Evolutionary conservation across 2,888 invertebrate species (phyloP), one percentile per base, ranked within the genome.

Genomic region (Chymomyza procnemis): DNA sequence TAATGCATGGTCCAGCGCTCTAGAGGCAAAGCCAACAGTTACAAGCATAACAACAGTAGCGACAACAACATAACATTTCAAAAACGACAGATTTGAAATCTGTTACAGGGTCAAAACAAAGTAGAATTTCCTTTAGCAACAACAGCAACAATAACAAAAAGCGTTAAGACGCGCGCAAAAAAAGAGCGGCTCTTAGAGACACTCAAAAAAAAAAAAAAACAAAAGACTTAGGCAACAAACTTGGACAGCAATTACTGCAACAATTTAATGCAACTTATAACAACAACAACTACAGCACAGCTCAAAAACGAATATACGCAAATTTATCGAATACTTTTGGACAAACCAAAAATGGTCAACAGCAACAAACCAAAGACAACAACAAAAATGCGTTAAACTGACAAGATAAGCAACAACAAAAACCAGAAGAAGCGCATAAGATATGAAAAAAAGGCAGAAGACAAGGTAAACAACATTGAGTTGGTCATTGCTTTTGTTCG

Each of bases 41-140:
- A 52, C 26, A 16, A 14, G 26, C 67, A 14, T 63, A 56, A 60
- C 30, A 34, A 59, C 63, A 66, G 19, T 68, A 63, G 65, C 30
- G n/a, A 19, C 66, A 66, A 66, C 18, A 18, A 21, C 54, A 54
- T 54, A 21, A 19, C 54, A 14, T 14, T 21, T 18, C 18, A 64
- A 67, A 69, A 71, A 69, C 67, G 73, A 26, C 68, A 71, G 71
- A 64, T 69, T 64, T 60, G 65, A 58, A 78, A 83, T 82, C 75
- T 79, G 87, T 85, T 87, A 87, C 83, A 83, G 87, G 83, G 83
- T 86, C 85, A 86, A 62, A 69, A 64, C 67, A 63, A 71, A 75
- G 70, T 79, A 80, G 81, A 80, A 80, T 83, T 87, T 84, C 82
- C 84, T 77, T 75, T 76, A 74, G 30, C 50, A 55, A 52, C 64